Evolutionary conservation across 92 coral and sea anemone genomes (phyloP).

Genomic region (Pocillopora grandis): DNA sequence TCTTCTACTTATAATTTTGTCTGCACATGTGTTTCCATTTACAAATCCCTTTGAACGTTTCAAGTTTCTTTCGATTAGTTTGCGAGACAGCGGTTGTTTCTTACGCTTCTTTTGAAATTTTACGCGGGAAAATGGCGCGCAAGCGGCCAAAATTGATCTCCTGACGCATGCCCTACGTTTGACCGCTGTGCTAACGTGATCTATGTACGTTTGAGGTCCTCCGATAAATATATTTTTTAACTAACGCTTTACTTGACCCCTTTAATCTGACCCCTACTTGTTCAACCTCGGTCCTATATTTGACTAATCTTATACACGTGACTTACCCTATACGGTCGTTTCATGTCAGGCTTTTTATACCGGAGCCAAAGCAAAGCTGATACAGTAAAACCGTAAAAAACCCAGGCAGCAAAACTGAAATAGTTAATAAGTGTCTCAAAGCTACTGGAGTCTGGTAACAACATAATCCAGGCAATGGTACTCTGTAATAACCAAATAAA

Average conservation of each 20-base stretch:
- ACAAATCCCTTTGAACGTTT: too few species aligned
- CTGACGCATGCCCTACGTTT: too few species aligned
- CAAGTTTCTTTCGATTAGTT: too few species aligned
- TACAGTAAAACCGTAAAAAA: constrained; percentile 85
- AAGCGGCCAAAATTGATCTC: too few species aligned
- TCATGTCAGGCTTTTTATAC: constrained; percentile 58
- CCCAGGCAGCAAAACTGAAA: constrained; percentile 98
- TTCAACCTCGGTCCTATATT: too few species aligned
- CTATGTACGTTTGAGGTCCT: not conserved
- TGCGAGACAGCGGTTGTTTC: too few species aligned
- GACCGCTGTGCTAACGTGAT: too few species aligned
- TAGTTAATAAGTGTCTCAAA: constrained; percentile 88
- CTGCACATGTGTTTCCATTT: too few species aligned
- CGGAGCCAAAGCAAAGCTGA: constrained; percentile 83
- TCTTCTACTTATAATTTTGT: too few species aligned
- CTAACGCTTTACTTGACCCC: not conserved
- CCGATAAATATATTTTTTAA: not conserved
- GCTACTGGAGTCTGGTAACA: constrained; percentile 87
- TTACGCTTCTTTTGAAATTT: too few species aligned
- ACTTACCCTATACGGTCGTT: constrained; percentile 83
- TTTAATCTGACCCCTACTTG: too few species aligned
- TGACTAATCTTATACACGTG: not conserved
- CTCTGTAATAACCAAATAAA: constrained; percentile 46
- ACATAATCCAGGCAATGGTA: constrained; percentile 91
- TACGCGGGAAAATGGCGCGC: too few species aligned